Conservation (phyloP, 1,140 invertebrate genomes). For the Bradynema listronoti region DNA sequence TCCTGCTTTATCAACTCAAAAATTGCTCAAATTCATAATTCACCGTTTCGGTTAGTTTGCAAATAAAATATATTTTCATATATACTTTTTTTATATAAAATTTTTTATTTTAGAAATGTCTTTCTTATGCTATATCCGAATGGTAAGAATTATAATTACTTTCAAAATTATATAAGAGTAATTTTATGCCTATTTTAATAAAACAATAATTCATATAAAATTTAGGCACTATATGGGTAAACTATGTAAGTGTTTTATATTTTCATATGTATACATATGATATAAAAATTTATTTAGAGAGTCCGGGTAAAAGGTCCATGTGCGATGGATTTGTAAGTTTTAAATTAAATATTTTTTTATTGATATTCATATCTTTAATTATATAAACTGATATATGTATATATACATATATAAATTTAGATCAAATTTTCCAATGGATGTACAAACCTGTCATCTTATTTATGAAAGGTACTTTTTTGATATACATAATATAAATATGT, state of each 20-base stretch:
- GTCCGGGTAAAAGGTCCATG: conserved; percentile 56
- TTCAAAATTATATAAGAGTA: too few species aligned
- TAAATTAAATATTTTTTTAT: neutral
- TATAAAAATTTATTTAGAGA: conserved; percentile 27
- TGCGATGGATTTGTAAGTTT: conserved; percentile 43
- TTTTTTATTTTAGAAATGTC: conserved; percentile 48
- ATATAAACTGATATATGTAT: neutral
- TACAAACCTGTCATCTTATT: conserved; percentile 51
- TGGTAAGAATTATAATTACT: too few species aligned
- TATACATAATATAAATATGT: conserved; percentile 17
- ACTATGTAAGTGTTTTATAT: conserved; percentile 45
- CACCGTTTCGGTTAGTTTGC: conserved; percentile 45
- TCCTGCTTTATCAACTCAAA: conserved; percentile 54
- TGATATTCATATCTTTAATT: conserved; percentile 1
- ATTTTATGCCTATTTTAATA: neutral
- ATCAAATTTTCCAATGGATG: conserved; percentile 51
- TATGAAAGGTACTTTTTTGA: conserved; percentile 47
- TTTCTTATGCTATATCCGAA: conserved; percentile 57
- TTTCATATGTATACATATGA: neutral
- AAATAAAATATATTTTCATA: conserved; percentile 8
- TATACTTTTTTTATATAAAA: too few species aligned
- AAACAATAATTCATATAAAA: neutral
- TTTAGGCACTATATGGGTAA: conserved; percentile 49
- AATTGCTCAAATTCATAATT: conserved; percentile 55
- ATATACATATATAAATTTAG: conserved; percentile 4